Evolutionary conservation across 2,888 invertebrate genomes (phyloP).

Genomic region (Nysson spinosus): DNA sequence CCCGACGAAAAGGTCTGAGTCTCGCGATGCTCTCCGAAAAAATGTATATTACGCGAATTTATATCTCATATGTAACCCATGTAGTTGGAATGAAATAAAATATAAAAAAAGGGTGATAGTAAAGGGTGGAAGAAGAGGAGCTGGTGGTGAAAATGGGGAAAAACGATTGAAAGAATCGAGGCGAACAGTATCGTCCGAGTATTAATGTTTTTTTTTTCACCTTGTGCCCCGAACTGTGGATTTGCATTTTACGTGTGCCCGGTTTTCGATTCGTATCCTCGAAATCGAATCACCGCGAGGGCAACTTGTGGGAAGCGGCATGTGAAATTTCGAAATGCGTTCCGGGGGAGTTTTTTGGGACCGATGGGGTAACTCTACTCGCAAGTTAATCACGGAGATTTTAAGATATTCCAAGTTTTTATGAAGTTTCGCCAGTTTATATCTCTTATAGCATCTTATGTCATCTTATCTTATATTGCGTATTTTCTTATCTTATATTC

Average conservation of each 20-base stretch:
- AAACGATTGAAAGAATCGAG: too few species aligned
- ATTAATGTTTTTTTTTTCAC: slow-evolving; percentile 17
- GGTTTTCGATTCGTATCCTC: slow-evolving; percentile 5
- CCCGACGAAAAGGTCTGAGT: slow-evolving; percentile 27
- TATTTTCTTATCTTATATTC: too few species aligned
- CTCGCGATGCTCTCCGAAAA: slow-evolving; percentile 18
- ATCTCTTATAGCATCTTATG: too few species aligned
- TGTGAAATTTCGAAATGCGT: slow-evolving; percentile 29
- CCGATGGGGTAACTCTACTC: too few species aligned
- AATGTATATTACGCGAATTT: slow-evolving; percentile 40
- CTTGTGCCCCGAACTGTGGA: slow-evolving; percentile 1
- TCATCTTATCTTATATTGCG: too few species aligned
- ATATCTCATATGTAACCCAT: too few species aligned
- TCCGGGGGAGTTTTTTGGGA: too few species aligned
- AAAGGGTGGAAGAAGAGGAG: neutral
- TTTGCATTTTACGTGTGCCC: slow-evolving; percentile 28
- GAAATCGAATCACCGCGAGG: slow-evolving; percentile 17
- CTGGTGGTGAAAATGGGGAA: neutral
- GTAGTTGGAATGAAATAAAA: neutral
- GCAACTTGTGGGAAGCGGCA: slow-evolving; percentile 7
- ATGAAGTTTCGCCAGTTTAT: too few species aligned
- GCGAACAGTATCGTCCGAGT: neutral
- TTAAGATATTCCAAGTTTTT: too few species aligned
- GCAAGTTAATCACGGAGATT: too few species aligned
- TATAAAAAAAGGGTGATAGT: slow-evolving; percentile 10